phyloP scores from a whole-genome alignment of 2,113 vertebrate species.

The Nicator chloris region DNA sequence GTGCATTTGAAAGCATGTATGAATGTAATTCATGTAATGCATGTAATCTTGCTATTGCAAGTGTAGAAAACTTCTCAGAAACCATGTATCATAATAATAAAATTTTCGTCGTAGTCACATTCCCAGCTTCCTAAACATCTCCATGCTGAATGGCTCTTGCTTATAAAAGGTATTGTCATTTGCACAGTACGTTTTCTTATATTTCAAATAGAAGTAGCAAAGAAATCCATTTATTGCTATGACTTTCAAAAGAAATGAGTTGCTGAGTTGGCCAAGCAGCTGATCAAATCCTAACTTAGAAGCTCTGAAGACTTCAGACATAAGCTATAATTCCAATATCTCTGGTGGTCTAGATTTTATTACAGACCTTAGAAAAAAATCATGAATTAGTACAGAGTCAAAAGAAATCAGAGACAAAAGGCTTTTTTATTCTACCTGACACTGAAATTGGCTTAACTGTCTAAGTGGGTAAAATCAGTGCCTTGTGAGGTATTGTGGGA shows the following conservation, averaged over 20 bases:
- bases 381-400: neutral
- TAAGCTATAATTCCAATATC: neutral
- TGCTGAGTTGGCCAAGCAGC: neutral
- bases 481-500: neutral
- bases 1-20: neutral
- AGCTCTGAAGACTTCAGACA: neutral
- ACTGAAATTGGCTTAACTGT: neutral
- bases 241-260: neutral
- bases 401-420: neutral
- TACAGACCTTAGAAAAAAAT: neutral
- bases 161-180: neutral
- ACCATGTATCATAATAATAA: neutral
- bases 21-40: neutral
- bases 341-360: neutral
- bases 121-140: neutral
- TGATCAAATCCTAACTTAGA: neutral
- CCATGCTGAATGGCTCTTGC: neutral
- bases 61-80: neutral
- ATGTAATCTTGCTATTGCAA: neutral
- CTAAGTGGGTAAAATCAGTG: neutral
- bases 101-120: neutral
- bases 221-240: neutral
- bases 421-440: neutral
- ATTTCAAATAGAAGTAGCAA: neutral
- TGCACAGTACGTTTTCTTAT: neutral